Conservation (phyloP, 2,797 vertebrate genomes). For the Pempheris klunzingeri region DNA sequence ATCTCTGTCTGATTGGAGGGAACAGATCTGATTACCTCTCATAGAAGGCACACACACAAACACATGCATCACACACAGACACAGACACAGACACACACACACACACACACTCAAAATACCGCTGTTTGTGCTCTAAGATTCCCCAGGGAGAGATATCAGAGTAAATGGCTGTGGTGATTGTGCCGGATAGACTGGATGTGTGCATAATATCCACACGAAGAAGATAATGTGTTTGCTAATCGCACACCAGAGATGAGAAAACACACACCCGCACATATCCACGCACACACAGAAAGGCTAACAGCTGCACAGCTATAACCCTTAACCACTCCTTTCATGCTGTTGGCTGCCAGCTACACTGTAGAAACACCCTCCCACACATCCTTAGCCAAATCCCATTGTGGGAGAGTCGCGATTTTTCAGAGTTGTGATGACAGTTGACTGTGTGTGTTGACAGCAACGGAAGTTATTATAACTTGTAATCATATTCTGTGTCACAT, state of each 20-base stretch:
- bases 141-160: conserved; percentile 74
- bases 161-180: conserved; percentile 81
- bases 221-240: conserved; percentile 84
- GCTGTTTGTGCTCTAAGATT: conserved; percentile 74
- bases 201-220: conserved; percentile 80
- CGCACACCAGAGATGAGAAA: conserved; percentile 78
- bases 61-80: conserved; percentile 28
- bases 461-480: conserved; percentile 63
- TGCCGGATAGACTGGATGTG: conserved; percentile 82
- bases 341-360: conserved; percentile 66
- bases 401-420: conserved; percentile 51
- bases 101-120: conserved; percentile 56
- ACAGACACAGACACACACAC: conserved; percentile 45
- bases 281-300: conserved; percentile 56
- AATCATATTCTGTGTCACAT: conserved; percentile 53
- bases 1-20: conserved; percentile 78
- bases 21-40: conserved; percentile 78
- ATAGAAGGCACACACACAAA: conserved; percentile 45
- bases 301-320: conserved; percentile 79
- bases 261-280: conserved; percentile 53
- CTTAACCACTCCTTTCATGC: conserved; percentile 78
- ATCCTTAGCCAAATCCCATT: conserved; percentile 48
- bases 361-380: conserved; percentile 62
- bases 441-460: conserved; percentile 54
- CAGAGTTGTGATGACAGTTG: conserved; percentile 57